Evolutionary conservation across 2,797 vertebrate genomes (phyloP).

Genomic region (Pogonophryne albipinna): DNA sequence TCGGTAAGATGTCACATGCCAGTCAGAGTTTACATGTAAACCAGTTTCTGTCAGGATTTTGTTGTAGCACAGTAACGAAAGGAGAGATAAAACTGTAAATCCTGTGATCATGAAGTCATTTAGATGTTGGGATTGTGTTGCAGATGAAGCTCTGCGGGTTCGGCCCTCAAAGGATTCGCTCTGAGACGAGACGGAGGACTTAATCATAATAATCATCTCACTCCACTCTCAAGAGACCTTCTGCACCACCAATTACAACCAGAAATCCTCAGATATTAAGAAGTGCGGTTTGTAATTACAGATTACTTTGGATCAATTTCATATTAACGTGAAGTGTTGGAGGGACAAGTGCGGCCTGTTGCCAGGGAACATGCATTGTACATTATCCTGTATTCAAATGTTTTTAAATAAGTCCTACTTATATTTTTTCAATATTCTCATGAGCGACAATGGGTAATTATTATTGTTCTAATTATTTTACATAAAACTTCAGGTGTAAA

Average conservation of each 20-base stretch:
- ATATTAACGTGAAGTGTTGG: constrained; percentile 24
- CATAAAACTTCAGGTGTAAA: not conserved
- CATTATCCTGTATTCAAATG: constrained; percentile 2
- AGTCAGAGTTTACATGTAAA: constrained; percentile 58
- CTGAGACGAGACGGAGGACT: constrained; percentile 40
- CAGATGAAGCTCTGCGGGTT: constrained; percentile 22
- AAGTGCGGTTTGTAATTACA: constrained; percentile 45
- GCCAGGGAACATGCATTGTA: constrained; percentile 2
- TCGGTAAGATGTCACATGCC: constrained; percentile 8
- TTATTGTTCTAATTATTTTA: constrained; percentile 15
- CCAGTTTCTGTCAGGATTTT: constrained; percentile 6
- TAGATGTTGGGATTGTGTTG: constrained; percentile 25
- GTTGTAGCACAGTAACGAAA: not conserved
- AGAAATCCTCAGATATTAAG: no score
- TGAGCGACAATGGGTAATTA: no score
- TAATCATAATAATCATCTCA: constrained; percentile 62
- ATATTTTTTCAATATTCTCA: constrained; percentile 17
- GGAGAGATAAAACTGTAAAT: constrained; percentile 25
- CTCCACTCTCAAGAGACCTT: constrained; percentile 43
- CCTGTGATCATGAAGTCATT: constrained; percentile 8
- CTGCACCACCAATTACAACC: constrained; percentile 53
- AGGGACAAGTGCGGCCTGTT: constrained; percentile 19
- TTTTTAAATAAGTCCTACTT: no score
- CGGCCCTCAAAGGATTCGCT: constrained; percentile 47
- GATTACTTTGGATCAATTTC: constrained; percentile 38